phyloP scores from a whole-genome alignment of 2,888 invertebrate genomes.

The Lottia scabra region DNA sequence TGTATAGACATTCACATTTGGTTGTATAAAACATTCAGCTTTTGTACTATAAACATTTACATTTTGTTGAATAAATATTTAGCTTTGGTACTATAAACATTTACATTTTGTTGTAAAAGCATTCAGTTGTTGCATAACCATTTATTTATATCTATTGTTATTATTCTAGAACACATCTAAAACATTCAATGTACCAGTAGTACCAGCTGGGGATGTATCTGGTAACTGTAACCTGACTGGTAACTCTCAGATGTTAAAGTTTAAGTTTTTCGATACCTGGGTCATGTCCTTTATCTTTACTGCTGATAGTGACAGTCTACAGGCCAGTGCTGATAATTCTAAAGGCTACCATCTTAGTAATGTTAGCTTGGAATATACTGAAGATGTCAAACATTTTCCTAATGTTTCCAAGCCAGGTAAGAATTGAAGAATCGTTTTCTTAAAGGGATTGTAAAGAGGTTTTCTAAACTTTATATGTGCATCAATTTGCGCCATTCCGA shows the following conservation, averaged over 20 bases:
- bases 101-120: too few species aligned
- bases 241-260: slow-evolving; percentile 16
- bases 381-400: slow-evolving; percentile 24
- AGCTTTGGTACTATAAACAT: too few species aligned
- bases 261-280: slow-evolving; percentile 16
- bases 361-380: slow-evolving; percentile 10
- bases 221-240: slow-evolving; percentile 17
- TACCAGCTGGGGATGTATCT: not conserved
- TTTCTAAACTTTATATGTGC: too few species aligned
- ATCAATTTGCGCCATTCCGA: too few species aligned
- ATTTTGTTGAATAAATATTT: too few species aligned
- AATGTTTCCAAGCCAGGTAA: slow-evolving; percentile 7
- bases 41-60: too few species aligned
- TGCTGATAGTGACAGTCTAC: not conserved
- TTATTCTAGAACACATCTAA: slow-evolving; percentile 11
- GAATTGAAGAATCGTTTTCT: too few species aligned
- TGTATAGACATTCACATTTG: too few species aligned
- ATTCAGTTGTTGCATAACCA: too few species aligned
- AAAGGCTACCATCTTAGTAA: not conserved
- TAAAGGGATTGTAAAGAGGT: too few species aligned
- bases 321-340: not conserved
- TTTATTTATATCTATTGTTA: slow-evolving; percentile 14
- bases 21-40: too few species aligned
- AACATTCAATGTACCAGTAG: slow-evolving; percentile 14
- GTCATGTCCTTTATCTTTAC: not conserved